phyloP scores from a whole-genome alignment of 1,140 invertebrate species.

The Drosophila mayri region DNA sequence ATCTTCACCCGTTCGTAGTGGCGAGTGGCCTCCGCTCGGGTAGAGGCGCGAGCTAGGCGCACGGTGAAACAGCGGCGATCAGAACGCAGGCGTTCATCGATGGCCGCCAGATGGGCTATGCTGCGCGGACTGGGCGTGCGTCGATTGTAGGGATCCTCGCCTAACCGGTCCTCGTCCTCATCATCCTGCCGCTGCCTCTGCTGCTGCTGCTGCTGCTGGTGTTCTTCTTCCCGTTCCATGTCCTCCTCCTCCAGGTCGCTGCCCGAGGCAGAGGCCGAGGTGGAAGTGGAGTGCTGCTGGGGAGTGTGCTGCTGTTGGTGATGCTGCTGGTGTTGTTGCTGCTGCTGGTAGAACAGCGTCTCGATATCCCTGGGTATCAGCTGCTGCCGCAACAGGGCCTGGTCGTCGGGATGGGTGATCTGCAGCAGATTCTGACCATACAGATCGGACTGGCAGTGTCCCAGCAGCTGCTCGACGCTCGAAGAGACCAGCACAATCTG shows the following conservation, averaged over 20 bases:
- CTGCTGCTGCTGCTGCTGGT: conserved; percentile 19
- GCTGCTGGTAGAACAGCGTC: conserved; percentile 73
- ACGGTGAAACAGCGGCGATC: conserved; percentile 85
- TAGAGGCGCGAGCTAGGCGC: conserved; percentile 87
- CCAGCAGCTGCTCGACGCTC: conserved; percentile 92
- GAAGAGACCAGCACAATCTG: conserved; percentile 94
- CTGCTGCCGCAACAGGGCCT: conserved; percentile 88
- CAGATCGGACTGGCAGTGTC: conserved; percentile 93
- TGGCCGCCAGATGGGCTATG: conserved; percentile 77
- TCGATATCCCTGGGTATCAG: conserved; percentile 87
- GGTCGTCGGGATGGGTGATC: conserved; percentile 92
- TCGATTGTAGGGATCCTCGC: conserved; percentile 16
- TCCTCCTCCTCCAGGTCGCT: conserved; percentile 77
- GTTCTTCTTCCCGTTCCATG: conserved; percentile 50
- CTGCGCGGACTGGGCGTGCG: conserved; percentile 70
- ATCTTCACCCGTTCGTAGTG: conserved; percentile 88
- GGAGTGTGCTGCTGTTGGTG: conserved; percentile 5
- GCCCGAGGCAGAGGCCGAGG: conserved; percentile 72
- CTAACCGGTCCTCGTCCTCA: conserved; percentile 4
- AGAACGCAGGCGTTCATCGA: conserved; percentile 75
- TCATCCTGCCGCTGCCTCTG: conserved; percentile 8
- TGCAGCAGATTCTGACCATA: conserved; percentile 93
- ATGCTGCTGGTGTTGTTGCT: conserved; percentile 36
- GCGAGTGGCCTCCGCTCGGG: conserved; percentile 88
- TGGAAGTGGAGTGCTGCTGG: conserved; percentile 49